Evolutionary conservation across 2,888 invertebrate genomes (phyloP).

Genomic region (Patella ulyssiponensis): DNA sequence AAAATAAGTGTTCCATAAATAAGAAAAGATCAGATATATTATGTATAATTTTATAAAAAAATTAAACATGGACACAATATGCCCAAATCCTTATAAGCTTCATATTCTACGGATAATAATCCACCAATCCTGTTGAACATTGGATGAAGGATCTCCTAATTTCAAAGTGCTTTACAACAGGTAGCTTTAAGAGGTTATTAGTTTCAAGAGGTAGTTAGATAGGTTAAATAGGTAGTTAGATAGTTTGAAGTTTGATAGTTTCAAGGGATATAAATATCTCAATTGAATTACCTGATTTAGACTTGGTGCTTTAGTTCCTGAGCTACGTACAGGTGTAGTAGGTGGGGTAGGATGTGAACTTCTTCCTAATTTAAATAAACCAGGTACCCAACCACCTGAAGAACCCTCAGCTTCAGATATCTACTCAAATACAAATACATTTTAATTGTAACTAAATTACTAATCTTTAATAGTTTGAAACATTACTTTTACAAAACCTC

Average conservation of each 20-base stretch:
- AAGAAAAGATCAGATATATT: background rate
- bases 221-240: background rate
- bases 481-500: too few relatives aligned
- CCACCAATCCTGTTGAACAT: too few relatives aligned
- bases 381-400: constrained; percentile 52
- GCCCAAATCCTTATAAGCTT: too few relatives aligned
- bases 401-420: constrained; percentile 37
- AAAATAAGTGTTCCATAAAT: background rate
- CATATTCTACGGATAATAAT: too few relatives aligned
- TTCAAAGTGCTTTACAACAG: too few relatives aligned
- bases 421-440: constrained; percentile 31
- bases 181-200: too few relatives aligned
- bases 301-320: constrained; percentile 17
- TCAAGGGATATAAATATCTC: background rate
- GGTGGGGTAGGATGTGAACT: constrained; percentile 36
- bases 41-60: background rate
- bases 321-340: constrained; percentile 44
- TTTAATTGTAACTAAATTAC: too few relatives aligned
- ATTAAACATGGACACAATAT: too few relatives aligned
- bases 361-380: constrained; percentile 51
- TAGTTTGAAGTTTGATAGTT: background rate
- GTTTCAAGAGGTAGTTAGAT: too few relatives aligned
- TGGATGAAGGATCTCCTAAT: too few relatives aligned
- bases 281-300: constrained; percentile 26
- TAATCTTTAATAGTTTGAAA: too few relatives aligned